Percentiles rank a stretch among this genome's conserved stretches.
These are phyloP conservation scores for Charina bottae DNA, from an alignment of 2,113 vertebrate genomes.

Conservation along the genomic window DNA sequence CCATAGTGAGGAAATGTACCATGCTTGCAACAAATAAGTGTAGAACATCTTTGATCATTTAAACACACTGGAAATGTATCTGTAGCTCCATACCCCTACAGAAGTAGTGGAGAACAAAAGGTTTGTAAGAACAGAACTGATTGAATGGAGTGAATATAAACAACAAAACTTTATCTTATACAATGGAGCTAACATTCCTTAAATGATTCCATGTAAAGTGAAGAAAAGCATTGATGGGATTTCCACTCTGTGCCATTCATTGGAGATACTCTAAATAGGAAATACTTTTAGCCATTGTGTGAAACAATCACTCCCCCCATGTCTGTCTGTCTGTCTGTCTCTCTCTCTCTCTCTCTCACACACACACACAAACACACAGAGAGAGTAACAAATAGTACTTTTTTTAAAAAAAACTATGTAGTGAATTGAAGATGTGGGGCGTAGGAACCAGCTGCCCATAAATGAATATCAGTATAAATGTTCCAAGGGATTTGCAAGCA, in stretches of 20 bases:
- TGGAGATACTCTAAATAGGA: background rate
- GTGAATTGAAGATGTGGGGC: background rate
- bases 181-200: background rate
- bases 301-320: too few relatives aligned
- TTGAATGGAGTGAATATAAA: constrained; percentile 6
- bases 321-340: too few relatives aligned
- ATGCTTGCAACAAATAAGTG: constrained; percentile 31
- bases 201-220: background rate
- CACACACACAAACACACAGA: background rate
- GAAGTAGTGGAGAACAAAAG: constrained; percentile 7
- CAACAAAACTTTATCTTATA: constrained; percentile 3
- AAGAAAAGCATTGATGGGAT: fast-evolving
- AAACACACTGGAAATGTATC: background rate
- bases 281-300: too few relatives aligned
- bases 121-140: constrained; percentile 7
- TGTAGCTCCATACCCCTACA: constrained; percentile 6
- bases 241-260: background rate
- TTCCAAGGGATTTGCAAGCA: background rate
- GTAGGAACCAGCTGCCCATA: background rate
- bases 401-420: background rate
- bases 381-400: too few relatives aligned
- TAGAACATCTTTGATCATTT: constrained; percentile 25
- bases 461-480: background rate
- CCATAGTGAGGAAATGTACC: background rate
- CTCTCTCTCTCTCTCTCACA: fast-evolving